These are phyloP conservation scores for Sus cebifrons DNA, from an alignment of 2,797 vertebrate genomes.

Conservation along the genomic window DNA sequence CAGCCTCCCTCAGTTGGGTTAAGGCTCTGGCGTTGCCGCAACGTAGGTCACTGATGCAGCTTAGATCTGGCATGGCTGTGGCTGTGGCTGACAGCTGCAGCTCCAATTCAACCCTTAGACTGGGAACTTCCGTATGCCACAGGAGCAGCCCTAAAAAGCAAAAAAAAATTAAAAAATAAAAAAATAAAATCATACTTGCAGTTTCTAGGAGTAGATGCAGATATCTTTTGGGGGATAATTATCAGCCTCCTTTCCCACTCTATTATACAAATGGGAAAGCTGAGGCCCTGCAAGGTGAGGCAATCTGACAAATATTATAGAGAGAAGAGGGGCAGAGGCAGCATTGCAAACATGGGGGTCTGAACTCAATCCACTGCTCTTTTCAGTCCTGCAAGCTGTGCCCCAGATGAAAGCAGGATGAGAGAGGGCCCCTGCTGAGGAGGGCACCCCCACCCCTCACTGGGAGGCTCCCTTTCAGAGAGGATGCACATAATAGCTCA, in stretches of 20 bases:
- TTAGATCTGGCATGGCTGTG: no score
- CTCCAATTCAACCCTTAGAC: no score
- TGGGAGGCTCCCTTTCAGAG: background rate
- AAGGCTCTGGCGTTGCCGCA: no score
- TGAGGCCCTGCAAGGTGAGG: background rate
- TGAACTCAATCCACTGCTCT: background rate
- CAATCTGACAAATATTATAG: background rate
- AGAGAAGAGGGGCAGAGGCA: background rate
- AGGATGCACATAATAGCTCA: background rate
- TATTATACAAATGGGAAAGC: background rate
- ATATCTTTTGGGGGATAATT: background rate
- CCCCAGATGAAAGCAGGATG: background rate
- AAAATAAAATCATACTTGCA: background rate
- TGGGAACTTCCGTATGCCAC: no score
- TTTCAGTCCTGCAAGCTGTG: background rate
- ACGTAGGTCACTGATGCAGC: no score
- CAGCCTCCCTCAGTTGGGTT: no score
- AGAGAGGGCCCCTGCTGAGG: background rate
- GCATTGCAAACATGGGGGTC: background rate
- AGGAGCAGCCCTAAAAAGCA: no score
- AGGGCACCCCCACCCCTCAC: background rate
- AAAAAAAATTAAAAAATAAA: no score
- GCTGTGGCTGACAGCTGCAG: no score
- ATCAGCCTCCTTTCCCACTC: background rate
- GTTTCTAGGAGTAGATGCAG: background rate